Conservation (phyloP, 2,113 vertebrate genomes). For the Paralichthys olivaceus region DNA sequence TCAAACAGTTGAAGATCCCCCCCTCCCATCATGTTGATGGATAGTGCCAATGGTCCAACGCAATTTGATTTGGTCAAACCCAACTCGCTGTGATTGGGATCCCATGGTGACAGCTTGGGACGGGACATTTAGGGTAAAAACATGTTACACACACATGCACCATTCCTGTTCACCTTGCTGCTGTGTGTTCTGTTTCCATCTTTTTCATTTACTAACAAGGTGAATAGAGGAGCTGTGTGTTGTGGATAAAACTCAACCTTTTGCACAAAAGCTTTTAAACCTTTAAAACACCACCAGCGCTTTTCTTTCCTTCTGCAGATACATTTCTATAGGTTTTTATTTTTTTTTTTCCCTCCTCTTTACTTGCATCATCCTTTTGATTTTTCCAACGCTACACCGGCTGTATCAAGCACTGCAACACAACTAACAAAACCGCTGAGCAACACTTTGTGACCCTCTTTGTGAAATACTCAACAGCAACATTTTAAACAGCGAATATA, state of each 20-base stretch:
- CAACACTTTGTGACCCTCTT: conserved; percentile 59
- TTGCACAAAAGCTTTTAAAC: background rate
- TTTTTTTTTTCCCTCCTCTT: background rate
- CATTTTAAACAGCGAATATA: conserved; percentile 67
- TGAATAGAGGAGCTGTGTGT: background rate
- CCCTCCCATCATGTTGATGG: no score
- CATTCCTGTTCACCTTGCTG: no score
- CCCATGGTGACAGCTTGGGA: no score
- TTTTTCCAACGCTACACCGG: conserved; percentile 32
- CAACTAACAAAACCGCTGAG: conserved; percentile 42
- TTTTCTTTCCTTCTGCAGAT: conserved; percentile 4
- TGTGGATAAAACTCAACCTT: background rate
- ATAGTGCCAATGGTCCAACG: no score
- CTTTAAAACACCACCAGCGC: background rate
- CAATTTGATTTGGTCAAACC: no score
- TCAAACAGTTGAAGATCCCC: no score
- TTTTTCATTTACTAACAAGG: background rate
- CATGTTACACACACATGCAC: no score
- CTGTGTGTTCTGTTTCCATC: background rate
- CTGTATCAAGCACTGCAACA: background rate
- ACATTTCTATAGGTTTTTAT: conserved; percentile 1
- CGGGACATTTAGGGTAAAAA: no score
- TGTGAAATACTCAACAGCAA: conserved; percentile 43
- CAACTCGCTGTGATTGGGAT: no score
- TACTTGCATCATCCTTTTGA: conserved; percentile 17